Evolutionary conservation across 2,113 vertebrate species (phyloP), one percentile per base, ranked within the genome.

Genomic region (Phoenicopterus ruber): DNA sequence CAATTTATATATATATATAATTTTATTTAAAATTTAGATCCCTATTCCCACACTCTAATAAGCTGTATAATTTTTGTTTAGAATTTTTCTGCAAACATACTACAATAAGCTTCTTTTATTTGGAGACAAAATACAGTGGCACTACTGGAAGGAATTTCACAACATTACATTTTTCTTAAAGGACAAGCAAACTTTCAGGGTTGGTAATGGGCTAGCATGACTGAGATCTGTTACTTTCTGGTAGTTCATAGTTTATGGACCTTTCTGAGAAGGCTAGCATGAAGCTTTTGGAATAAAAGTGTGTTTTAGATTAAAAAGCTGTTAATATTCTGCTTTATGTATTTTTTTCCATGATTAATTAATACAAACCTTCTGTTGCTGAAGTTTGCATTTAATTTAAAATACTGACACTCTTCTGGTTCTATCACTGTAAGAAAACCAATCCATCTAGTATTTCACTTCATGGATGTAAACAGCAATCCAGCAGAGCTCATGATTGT

Each of bases 1-100:
- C 99, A 99, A 99, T 99, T 99, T 99, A 99, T 99, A 99, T 99
- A 99, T 99, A 99, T 98, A 98, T 98, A 98, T 98, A 98, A 99
- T 98, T 99, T 99, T 99, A 99, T 99, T 99, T 99, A 99, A 99
- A 99, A 99, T 99, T 99, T 99, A 99, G 99, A 99, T 98, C 99
- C 99, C 99, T 99, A 99, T 99, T 99, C 99, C 99, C 99, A 99
- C 99, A 99, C 98, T 99, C 99, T 99, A 99, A 99, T 99, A 99
- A 99, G 99, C 99, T 99, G 98, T 99, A 99, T 98, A 99, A 98
- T 98, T 99, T 98, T 98, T 98, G 98, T 98, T 98, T 98, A 98
- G 98, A 98, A 98, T 98, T 98, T 99, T 98, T 98, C 98, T 98
- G 98, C 98, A 98, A 99, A 99, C 97, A 98, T 98, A 99, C 98